Conservation (phyloP, 2,797 vertebrate genomes). For the Dromococcyx pavoninus region DNA sequence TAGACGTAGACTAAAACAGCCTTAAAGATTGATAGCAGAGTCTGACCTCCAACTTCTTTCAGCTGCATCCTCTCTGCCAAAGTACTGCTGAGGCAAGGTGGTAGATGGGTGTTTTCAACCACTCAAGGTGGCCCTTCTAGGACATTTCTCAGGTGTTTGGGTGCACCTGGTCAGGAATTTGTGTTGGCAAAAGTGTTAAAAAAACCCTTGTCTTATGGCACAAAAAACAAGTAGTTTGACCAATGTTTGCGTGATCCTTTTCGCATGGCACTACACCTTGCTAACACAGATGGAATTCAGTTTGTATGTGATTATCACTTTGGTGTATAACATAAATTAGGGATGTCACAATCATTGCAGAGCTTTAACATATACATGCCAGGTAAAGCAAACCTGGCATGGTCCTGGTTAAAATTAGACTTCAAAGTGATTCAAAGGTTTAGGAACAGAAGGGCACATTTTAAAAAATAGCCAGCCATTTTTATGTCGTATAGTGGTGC, state of each 20-base stretch:
- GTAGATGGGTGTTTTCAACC: not conserved
- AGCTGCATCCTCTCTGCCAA: not conserved
- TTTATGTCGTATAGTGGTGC: not conserved
- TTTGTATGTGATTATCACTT: not conserved
- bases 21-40: not conserved
- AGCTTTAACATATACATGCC: not conserved
- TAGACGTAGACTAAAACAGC: not conserved
- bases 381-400: not conserved
- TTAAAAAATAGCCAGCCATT: not conserved
- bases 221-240: not conserved
- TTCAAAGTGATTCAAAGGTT: not conserved
- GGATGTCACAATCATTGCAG: not conserved
- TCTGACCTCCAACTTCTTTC: not conserved
- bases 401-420: not conserved
- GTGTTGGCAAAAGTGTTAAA: not conserved
- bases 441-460: not conserved
- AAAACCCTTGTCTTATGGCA: not conserved
- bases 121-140: not conserved
- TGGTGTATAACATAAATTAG: not conserved
- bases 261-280: not conserved
- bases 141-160: not conserved
- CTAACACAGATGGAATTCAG: not conserved
- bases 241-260: not conserved
- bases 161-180: not conserved
- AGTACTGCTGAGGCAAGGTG: not conserved